A percentile compares a stretch with the other conserved stretches of the same genome.
phyloP scores from a whole-genome alignment of 2,888 invertebrate genomes.

The Formica aserva region DNA sequence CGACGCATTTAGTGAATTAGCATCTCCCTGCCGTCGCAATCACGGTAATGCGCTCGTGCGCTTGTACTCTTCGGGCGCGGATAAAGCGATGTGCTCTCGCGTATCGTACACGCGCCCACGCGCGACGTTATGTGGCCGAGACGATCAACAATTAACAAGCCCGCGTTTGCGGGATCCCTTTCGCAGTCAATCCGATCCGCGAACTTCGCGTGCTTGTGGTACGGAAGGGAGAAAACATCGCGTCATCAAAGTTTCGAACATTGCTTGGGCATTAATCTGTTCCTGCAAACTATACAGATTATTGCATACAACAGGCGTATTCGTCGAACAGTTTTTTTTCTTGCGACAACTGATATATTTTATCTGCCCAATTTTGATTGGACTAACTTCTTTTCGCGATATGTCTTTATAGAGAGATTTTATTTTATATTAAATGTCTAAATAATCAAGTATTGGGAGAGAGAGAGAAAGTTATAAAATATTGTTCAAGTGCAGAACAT shows the following conservation, averaged over 20 bases:
- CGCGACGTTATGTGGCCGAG: conserved; percentile 24
- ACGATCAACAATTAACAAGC: conserved; percentile 79
- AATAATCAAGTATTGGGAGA: neutral
- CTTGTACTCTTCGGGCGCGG: conserved; percentile 36
- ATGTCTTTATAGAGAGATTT: neutral
- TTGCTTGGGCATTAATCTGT: conserved; percentile 5
- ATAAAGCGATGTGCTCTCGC: conserved; percentile 61
- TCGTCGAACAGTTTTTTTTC: neutral
- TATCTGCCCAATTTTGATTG: neutral
- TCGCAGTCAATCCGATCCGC: conserved; percentile 27
- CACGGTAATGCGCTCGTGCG: conserved; percentile 83
- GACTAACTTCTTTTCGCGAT: neutral
- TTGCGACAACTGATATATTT: neutral
- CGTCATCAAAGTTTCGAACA: conserved; percentile 1
- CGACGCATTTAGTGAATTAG: conserved; percentile 84
- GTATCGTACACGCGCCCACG: neutral
- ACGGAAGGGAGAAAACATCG: neutral
- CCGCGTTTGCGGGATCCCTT: conserved; percentile 43
- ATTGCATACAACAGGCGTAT: neutral
- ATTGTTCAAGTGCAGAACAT: neutral
- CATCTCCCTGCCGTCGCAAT: conserved; percentile 82
- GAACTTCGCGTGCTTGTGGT: conserved; percentile 33
- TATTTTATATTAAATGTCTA: neutral
- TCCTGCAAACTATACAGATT: neutral
- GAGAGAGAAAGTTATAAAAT: neutral